A percentile compares a stretch with the other conserved stretches of the same genome.
Conservation (phyloP, 2,113 vertebrate species). For the Lepidothrix coronata region DNA sequence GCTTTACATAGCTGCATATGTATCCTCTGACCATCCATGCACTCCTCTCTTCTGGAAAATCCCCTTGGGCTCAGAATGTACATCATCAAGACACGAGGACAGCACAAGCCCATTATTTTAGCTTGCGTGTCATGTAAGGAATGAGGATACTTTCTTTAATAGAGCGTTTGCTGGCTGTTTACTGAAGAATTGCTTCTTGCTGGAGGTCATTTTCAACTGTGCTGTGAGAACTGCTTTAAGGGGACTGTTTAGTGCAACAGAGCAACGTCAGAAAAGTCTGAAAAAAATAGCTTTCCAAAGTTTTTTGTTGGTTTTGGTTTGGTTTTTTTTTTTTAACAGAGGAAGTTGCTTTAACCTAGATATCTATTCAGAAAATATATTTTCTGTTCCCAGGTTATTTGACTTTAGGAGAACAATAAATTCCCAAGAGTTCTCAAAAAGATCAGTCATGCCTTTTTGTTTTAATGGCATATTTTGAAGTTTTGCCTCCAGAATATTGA, state of each 20-base stretch:
- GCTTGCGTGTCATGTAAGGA: background rate
- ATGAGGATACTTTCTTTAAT: background rate
- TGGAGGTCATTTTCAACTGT: conserved; percentile 7
- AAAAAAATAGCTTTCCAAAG: background rate
- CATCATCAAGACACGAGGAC: background rate
- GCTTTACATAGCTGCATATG: background rate
- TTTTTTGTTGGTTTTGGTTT: background rate
- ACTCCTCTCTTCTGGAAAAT: background rate
- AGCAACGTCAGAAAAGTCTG: background rate
- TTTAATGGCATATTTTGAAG: conserved; percentile 59
- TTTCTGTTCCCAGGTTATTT: conserved; percentile 40
- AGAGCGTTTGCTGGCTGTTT: background rate
- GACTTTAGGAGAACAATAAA: conserved; percentile 30
- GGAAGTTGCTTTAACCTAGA: conserved; percentile 29
- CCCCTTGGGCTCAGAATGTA: background rate
- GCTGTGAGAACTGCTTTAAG: background rate
- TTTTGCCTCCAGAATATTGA: conserved; percentile 57
- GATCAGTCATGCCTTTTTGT: conserved; percentile 52
- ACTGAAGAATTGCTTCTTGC: conserved; percentile 8
- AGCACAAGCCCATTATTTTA: background rate
- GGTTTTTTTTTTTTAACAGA: background rate
- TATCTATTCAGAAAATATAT: conserved; percentile 22
- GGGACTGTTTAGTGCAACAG: background rate
- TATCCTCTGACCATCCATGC: background rate
- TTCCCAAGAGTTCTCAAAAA: conserved; percentile 38